These are phyloP conservation scores for Clarias magur DNA, from an alignment of 2,113 vertebrate genomes.

Conservation along the genomic window DNA sequence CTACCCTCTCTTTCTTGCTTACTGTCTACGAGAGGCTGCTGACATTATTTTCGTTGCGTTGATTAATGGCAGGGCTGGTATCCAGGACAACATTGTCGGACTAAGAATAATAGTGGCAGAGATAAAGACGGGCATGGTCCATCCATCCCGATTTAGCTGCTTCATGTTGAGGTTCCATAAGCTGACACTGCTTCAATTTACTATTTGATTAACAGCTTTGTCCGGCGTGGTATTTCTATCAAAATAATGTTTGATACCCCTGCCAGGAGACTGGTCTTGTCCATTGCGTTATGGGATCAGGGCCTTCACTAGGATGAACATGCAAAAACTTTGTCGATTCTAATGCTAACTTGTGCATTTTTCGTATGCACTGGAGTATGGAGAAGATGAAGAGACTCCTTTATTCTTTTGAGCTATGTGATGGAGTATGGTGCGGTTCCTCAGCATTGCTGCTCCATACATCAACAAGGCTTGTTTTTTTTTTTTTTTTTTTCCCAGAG, in stretches of 20 bases:
- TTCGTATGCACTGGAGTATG: not conserved
- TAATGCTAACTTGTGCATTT: slow-evolving; percentile 26
- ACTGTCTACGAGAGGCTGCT: slow-evolving; percentile 56
- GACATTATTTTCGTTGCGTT: slow-evolving; percentile 72
- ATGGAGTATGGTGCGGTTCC: slow-evolving; percentile 20
- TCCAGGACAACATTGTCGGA: slow-evolving; percentile 73
- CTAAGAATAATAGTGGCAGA: slow-evolving; percentile 69
- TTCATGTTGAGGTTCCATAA: slow-evolving; percentile 44
- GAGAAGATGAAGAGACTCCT: slow-evolving; percentile 31
- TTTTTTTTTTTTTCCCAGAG: slow-evolving; percentile 11
- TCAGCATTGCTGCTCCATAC: slow-evolving; percentile 30
- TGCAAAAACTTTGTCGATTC: slow-evolving; percentile 20
- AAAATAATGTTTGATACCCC: slow-evolving; percentile 29
- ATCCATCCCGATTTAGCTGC: slow-evolving; percentile 70
- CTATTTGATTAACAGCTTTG: slow-evolving; percentile 44
- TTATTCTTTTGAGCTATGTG: slow-evolving; percentile 6
- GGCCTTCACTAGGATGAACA: not conserved
- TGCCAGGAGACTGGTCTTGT: slow-evolving; percentile 6
- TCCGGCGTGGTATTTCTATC: slow-evolving; percentile 42
- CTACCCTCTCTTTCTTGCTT: slow-evolving; percentile 46
- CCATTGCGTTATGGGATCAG: not conserved
- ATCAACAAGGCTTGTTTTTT: slow-evolving; percentile 40
- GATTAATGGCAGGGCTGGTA: slow-evolving; percentile 76
- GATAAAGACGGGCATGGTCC: slow-evolving; percentile 69
- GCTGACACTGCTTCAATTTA: slow-evolving; percentile 42